Evolutionary conservation across 2,797 vertebrate genomes (phyloP), one percentile per base, ranked within the genome.

Genomic region (Podarcis siculus): DNA sequence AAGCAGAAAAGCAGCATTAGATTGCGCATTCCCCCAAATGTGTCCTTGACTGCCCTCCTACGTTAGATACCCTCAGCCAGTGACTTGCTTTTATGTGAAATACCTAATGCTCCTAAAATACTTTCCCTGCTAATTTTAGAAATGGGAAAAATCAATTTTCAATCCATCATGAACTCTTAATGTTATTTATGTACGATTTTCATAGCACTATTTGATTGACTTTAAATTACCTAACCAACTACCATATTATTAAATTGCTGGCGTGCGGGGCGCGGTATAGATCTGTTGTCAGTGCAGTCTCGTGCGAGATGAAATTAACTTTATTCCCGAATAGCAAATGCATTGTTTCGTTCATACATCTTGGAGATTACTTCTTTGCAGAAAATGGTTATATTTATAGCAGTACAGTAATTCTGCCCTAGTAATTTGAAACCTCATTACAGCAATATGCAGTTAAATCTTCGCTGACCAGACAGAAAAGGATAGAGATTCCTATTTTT

Each of bases 371-470:
- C 49, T 89, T 91, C 42, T 8, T 67, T 2, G 17, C 21, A 82
- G 12, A 71, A 35, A 89, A 35, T 0, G 0, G 79, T 86, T 89
- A 79, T 0, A 90, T 90, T 78, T 79, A 82, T 76, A 42, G 1
- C 2, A 32, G 17, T 79, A 13, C 69, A 35, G 89, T 90, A 45
- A 86, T 85, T 91, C 88, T 37, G 8, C 66, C 87, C 30, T 21
- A 87, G 85, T 81, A 87, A 66, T 45, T 78, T 69, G 30, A 93
- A 76, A 79, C 58, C 30, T 92, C 75, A 4, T 1, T 15, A 84
- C 42, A 83, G 72, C 39, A 87, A n/a, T 89, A 55, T 85, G 8
- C 78, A 87, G 1, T 58, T 87, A 90, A 89, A 66, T 88, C 80
- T 86, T 90, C 49, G 35, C 8, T 58, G 73, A 87, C 21, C 19